Evolutionary conservation across 2,113 vertebrate genomes (phyloP).

Genomic region (Perca flavescens): DNA sequence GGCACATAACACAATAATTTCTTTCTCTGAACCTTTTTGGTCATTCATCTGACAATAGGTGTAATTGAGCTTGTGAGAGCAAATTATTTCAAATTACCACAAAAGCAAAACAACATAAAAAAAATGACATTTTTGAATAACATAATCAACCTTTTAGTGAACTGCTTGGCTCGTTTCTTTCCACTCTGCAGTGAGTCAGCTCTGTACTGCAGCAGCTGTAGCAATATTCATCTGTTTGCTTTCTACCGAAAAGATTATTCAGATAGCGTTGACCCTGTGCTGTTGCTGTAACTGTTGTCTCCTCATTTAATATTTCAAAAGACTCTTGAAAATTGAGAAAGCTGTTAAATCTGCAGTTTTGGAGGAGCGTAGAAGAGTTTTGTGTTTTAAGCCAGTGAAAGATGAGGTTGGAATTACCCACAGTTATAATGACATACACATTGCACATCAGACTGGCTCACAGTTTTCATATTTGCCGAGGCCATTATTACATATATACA

Average conservation of each 20-base stretch:
- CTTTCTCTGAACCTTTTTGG: neutral
- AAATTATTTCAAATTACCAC: slow-evolving; percentile 43
- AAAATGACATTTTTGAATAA: slow-evolving; percentile 25
- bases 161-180: slow-evolving; percentile 48
- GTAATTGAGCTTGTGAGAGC: slow-evolving; percentile 30
- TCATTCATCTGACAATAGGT: slow-evolving; percentile 31
- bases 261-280: slow-evolving; percentile 33
- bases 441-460: neutral
- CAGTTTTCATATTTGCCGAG: neutral
- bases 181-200: slow-evolving; percentile 67
- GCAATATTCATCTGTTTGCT: slow-evolving; percentile 55
- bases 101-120: slow-evolving; percentile 43
- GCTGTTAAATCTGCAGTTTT: neutral
- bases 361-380: neutral
- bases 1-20: slow-evolving; percentile 6
- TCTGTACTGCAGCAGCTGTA: slow-evolving; percentile 41
- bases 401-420: neutral
- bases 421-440: neutral
- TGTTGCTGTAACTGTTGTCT: slow-evolving; percentile 22
- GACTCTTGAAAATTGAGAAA: slow-evolving; percentile 23
- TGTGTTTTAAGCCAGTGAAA: slow-evolving; percentile 6
- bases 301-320: slow-evolving; percentile 10
- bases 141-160: slow-evolving; percentile 34
- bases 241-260: slow-evolving; percentile 44
- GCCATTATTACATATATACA: neutral